Evolutionary conservation across 1,140 invertebrate genomes (phyloP).

Genomic region (Drosophila cardini): DNA sequence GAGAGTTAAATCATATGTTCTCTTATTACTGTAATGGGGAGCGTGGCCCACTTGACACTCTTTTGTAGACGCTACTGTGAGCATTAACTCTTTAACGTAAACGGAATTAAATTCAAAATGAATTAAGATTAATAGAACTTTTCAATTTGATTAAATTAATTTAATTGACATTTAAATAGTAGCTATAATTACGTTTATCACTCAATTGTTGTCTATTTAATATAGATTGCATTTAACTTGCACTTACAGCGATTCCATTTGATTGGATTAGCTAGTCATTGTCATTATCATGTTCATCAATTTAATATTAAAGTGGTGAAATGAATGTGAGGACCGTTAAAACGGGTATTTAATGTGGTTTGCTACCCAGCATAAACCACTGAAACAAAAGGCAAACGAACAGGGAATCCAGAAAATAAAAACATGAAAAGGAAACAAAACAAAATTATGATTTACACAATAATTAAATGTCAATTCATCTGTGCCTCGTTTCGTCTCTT

Average conservation of each 20-base stretch:
- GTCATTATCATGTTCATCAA: conserved; percentile 5
- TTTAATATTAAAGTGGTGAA: conserved; percentile 45
- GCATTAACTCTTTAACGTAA: too few relatives aligned
- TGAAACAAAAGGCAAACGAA: conserved; percentile 27
- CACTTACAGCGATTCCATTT: neutral
- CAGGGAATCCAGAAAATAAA: conserved; percentile 3
- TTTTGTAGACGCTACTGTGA: too few relatives aligned
- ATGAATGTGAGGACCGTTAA: conserved; percentile 60
- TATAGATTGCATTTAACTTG: neutral
- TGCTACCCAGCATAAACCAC: conserved; percentile 14
- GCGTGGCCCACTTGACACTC: too few relatives aligned
- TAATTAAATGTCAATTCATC: conserved; percentile 80
- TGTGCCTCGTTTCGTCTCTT: conserved; percentile 12
- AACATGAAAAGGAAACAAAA: conserved; percentile 38
- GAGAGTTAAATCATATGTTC: too few relatives aligned
- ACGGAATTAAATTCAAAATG: too few relatives aligned
- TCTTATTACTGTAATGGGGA: too few relatives aligned
- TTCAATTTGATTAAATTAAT: neutral
- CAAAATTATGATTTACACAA: conserved; percentile 77
- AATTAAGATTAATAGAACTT: too few relatives aligned
- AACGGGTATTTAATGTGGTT: conserved; percentile 62
- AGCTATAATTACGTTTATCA: neutral
- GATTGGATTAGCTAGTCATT: neutral
- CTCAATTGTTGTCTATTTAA: neutral
- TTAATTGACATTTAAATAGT: neutral